Percentiles rank a stretch among this genome's conserved stretches.
These are phyloP conservation scores for Dermatemys mawii DNA, from an alignment of 2,113 vertebrate species.

Conservation along the genomic window DNA sequence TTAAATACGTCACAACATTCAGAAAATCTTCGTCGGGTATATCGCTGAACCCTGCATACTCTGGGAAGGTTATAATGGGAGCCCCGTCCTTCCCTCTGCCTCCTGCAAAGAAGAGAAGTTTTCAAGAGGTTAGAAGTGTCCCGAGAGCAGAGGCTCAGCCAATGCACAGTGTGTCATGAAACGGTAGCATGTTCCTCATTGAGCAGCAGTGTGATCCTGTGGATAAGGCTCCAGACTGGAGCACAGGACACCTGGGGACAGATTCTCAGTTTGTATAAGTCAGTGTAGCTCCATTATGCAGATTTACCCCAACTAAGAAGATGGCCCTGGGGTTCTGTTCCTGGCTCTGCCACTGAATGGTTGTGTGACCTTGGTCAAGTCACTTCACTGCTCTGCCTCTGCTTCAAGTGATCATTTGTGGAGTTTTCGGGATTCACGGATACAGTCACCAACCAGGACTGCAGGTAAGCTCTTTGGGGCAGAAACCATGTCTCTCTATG, in stretches of 20 bases:
- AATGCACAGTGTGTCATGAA: neutral
- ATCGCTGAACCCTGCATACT: conserved; percentile 90
- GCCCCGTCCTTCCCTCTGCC: conserved; percentile 93
- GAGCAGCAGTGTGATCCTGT: neutral
- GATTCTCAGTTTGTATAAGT: neutral
- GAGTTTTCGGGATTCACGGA: neutral
- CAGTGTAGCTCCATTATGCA: neutral
- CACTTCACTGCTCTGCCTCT: neutral
- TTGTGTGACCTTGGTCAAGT: neutral
- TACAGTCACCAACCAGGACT: too few relatives aligned
- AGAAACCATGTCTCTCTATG: neutral
- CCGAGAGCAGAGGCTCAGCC: neutral
- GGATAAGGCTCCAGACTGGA: accelerated
- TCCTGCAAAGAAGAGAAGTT: conserved; percentile 76
- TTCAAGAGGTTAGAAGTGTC: neutral
- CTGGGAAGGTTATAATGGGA: conserved; percentile 94
- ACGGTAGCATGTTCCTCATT: neutral
- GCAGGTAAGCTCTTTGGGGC: neutral
- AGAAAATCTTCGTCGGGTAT: conserved; percentile 93
- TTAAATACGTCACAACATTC: conserved; percentile 93
- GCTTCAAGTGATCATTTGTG: neutral
- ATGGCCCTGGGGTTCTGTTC: neutral
- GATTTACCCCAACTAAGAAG: neutral
- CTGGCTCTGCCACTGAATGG: neutral
- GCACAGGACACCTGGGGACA: neutral